phyloP scores from a whole-genome alignment of 2,113 vertebrate genomes.

The sheep (Ovis aries) region ARS-UI_Ramb_v3.0 NC_056074.1:40293001-40293500 shows the following conservation, averaged over 20 bases:
- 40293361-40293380: not conserved
- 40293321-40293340: too few relatives aligned
- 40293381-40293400: not conserved
- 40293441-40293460: not conserved
- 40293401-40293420: not conserved
- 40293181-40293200: not conserved
- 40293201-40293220: not conserved
- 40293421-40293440: not conserved
- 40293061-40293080: not conserved
- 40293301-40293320: not conserved
- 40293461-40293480: not conserved
- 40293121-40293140: not conserved
- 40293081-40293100: not conserved
- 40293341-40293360: not conserved
- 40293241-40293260: not conserved
- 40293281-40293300: not conserved
- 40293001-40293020: not conserved
- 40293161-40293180: not conserved
- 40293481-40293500: not conserved
- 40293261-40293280: not conserved
- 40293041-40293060: not conserved
- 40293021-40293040: not conserved
- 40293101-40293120: not conserved
- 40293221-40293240: not conserved
- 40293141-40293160: not conserved